These are phyloP conservation scores for Heliconius himera DNA, from an alignment of 1,140 invertebrate species.

Conservation along the genomic window DNA sequence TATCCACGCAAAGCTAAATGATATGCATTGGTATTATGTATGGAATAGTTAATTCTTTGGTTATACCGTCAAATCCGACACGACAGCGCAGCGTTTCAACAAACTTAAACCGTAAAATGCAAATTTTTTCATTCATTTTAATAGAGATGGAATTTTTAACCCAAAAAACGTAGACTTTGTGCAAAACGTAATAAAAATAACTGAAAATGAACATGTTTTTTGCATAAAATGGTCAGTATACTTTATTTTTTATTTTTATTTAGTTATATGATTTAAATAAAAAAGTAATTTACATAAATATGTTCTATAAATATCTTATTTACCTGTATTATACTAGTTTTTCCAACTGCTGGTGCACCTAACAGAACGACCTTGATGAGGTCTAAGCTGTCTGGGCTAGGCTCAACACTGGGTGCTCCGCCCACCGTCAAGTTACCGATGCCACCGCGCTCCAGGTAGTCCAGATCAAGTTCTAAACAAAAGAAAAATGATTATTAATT, in stretches of 20 bases:
- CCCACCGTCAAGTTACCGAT: constrained; percentile 64
- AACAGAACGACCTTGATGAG: constrained; percentile 89
- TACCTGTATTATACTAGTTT: constrained; percentile 91
- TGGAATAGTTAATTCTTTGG: background rate
- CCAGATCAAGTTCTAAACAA: constrained; percentile 75
- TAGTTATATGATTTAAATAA: too few species aligned
- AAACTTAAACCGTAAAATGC: background rate
- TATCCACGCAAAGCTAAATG: background rate
- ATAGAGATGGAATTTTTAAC: background rate
- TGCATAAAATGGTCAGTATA: too few species aligned
- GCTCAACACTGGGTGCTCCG: constrained; percentile 73
- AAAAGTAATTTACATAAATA: too few species aligned
- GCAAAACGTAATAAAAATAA: background rate
- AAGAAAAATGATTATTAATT: background rate
- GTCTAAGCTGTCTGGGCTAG: constrained; percentile 77
- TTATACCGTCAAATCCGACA: background rate
- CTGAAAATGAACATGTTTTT: too few species aligned
- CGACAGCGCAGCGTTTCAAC: background rate
- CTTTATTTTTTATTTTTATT: too few species aligned
- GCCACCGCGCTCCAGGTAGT: constrained; percentile 76
- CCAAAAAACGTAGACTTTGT: background rate
- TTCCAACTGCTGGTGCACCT: constrained; percentile 89
- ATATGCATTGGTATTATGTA: background rate
- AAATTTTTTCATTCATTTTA: background rate
- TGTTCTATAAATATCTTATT: background rate